phyloP scores from a whole-genome alignment of 2,113 vertebrate genomes.

The Tachysurus fulvidraco region DNA sequence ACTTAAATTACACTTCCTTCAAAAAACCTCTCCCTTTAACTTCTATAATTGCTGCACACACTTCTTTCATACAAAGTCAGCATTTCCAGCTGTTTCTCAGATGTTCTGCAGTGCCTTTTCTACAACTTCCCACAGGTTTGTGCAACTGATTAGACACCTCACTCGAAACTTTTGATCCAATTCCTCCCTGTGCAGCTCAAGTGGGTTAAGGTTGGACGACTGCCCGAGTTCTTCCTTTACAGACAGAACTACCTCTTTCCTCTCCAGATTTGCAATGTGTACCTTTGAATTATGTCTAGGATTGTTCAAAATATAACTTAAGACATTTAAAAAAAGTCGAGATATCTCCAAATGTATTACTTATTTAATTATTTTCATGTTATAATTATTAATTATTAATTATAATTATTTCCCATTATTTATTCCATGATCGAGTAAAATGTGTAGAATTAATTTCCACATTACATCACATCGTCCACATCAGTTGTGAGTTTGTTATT shows the following conservation, averaged over 20 bases:
- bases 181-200: neutral
- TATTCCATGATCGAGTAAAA: too few relatives aligned
- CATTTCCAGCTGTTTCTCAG: neutral
- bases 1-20: neutral
- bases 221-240: neutral
- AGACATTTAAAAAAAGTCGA: neutral
- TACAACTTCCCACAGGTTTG: neutral
- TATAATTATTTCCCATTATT: too few relatives aligned
- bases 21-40: neutral
- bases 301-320: neutral
- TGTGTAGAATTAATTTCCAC: too few relatives aligned
- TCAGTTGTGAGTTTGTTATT: too few relatives aligned
- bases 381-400: too few relatives aligned
- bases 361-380: too few relatives aligned
- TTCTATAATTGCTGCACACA: neutral
- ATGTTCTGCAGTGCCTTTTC: neutral
- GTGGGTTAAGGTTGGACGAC: neutral
- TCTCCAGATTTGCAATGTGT: neutral
- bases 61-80: neutral
- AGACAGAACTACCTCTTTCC: constrained; percentile 1
- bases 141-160: neutral
- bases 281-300: neutral
- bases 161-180: neutral
- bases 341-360: neutral
- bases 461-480: too few relatives aligned